phyloP scores from a whole-genome alignment of 2,797 vertebrate species.

The Spinibarbus caldwelli region DNA sequence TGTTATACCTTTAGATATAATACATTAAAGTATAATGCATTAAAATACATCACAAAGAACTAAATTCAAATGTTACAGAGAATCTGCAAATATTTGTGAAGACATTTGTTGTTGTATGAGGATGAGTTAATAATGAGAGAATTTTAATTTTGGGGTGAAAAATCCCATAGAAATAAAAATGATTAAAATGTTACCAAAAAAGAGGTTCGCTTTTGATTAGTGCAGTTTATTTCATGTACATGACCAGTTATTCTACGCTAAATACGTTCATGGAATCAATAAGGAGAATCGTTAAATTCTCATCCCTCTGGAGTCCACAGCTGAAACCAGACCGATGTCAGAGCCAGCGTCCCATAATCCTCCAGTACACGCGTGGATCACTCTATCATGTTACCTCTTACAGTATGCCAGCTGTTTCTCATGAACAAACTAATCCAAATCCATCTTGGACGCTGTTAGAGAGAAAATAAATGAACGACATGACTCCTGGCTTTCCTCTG shows the following conservation, averaged over 20 bases:
- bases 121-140: no score
- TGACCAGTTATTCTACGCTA: not conserved
- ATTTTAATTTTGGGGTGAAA: no score
- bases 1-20: no score
- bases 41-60: no score
- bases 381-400: not conserved
- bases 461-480: not conserved
- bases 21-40: no score
- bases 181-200: no score
- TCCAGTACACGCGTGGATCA: not conserved
- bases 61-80: no score
- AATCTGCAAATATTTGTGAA: no score
- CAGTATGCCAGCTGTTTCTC: not conserved
- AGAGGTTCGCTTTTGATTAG: not conserved
- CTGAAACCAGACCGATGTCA: not conserved
- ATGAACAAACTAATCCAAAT: not conserved
- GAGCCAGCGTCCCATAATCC: not conserved
- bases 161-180: no score
- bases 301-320: not conserved
- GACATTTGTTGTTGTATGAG: no score
- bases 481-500: not conserved
- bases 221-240: not conserved
- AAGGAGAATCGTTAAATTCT: not conserved
- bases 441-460: not conserved
- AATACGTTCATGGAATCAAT: not conserved